Conservation (phyloP, 2,888 invertebrate species). For the Cheilosia grossa region DNA sequence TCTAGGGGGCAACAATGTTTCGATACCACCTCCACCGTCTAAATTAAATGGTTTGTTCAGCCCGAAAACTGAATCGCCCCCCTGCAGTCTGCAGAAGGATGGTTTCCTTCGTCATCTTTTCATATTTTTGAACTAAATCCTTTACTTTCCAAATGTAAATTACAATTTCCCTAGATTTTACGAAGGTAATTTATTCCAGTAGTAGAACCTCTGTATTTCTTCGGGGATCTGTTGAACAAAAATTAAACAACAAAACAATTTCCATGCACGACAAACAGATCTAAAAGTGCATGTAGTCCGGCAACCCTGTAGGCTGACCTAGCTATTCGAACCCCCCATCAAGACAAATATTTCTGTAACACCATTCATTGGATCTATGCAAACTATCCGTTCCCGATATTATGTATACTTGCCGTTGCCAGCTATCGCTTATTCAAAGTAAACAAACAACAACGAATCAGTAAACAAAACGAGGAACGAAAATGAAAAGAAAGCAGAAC, state of each 20-base stretch:
- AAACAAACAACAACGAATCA: constrained; percentile 54
- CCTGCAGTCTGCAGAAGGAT: too few relatives aligned
- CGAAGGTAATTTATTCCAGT: too few relatives aligned
- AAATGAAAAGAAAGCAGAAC: constrained; percentile 18
- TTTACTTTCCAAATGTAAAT: too few relatives aligned
- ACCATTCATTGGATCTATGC: constrained; percentile 51
- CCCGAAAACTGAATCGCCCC: too few relatives aligned
- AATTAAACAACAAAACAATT: neutral
- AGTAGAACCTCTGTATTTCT: too few relatives aligned
- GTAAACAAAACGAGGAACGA: constrained; percentile 28
- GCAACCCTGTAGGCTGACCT: constrained; percentile 59
- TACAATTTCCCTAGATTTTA: too few relatives aligned
- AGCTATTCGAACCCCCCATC: constrained; percentile 33
- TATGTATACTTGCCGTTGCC: constrained; percentile 23
- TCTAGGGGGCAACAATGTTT: too few relatives aligned
- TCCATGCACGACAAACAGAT: neutral
- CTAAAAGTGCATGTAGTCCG: neutral
- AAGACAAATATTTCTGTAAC: constrained; percentile 11
- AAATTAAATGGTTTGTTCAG: too few relatives aligned
- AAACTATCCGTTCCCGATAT: constrained; percentile 51
- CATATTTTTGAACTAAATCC: too few relatives aligned
- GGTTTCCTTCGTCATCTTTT: too few relatives aligned
- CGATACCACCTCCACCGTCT: too few relatives aligned
- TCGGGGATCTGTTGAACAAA: neutral
- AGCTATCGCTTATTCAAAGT: constrained; percentile 47